phyloP scores from a whole-genome alignment of 2,888 invertebrate genomes.

The Macaria liturata region DNA sequence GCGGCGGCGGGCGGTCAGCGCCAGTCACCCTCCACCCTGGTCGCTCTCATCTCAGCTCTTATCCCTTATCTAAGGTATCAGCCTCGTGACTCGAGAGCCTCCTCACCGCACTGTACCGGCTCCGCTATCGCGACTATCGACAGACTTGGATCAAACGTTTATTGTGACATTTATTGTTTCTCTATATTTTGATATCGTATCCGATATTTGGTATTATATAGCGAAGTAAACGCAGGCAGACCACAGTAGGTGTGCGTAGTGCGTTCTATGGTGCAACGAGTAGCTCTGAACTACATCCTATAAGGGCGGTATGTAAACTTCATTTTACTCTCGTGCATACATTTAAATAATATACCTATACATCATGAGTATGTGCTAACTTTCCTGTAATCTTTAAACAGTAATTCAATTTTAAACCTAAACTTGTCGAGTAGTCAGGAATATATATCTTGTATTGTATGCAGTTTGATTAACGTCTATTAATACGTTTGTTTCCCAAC shows the following conservation, averaged over 20 bases:
- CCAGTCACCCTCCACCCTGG: constrained; percentile 50
- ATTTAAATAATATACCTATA: too few species aligned
- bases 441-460: too few species aligned
- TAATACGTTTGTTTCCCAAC: too few species aligned
- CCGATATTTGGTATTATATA: background rate
- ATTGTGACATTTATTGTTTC: constrained; percentile 36
- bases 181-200: constrained; percentile 43
- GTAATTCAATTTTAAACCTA: too few species aligned
- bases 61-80: constrained; percentile 62
- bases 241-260: constrained; percentile 11
- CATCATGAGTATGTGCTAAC: too few species aligned
- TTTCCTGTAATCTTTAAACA: too few species aligned
- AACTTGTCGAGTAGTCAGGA: too few species aligned
- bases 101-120: constrained; percentile 39
- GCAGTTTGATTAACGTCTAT: too few species aligned
- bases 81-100: constrained; percentile 58
- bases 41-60: constrained; percentile 54
- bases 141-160: constrained; percentile 49
- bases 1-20: constrained; percentile 41
- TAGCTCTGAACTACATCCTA: too few species aligned
- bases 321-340: too few species aligned
- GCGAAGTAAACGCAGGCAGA: too few species aligned
- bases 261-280: constrained; percentile 17
- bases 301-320: too few species aligned
- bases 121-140: constrained; percentile 48